Evolutionary conservation across 2,113 vertebrate species (phyloP).

Genomic region (Noturus placidus): DNA sequence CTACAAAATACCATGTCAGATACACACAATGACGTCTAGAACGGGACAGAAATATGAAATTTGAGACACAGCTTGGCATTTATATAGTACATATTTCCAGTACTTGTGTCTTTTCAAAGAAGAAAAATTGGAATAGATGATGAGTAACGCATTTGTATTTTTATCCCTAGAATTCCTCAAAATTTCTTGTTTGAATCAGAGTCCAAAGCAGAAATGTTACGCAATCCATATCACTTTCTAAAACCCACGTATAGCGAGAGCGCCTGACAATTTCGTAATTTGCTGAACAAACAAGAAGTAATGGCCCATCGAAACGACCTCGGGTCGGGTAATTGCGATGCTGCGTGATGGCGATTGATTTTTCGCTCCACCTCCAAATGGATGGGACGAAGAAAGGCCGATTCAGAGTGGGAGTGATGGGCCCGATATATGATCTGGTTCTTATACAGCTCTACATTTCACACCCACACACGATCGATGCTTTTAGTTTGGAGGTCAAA

Average conservation of each 20-base stretch:
- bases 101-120: background rate
- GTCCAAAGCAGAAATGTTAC: constrained; percentile 9
- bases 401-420: constrained; percentile 50
- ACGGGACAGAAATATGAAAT: background rate
- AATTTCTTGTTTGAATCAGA: constrained; percentile 9
- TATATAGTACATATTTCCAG: background rate
- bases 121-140: background rate
- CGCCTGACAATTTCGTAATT: constrained; percentile 43
- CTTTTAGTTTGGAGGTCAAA: constrained; percentile 55
- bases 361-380: constrained; percentile 48
- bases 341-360: constrained; percentile 56
- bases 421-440: constrained; percentile 52
- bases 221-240: constrained; percentile 44
- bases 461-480: constrained; percentile 51
- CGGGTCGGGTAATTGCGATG: constrained; percentile 52
- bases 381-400: constrained; percentile 35
- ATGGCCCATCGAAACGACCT: constrained; percentile 51
- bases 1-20: background rate
- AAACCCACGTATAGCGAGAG: constrained; percentile 19
- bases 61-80: background rate
- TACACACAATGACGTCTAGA: background rate
- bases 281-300: constrained; percentile 57
- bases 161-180: background rate
- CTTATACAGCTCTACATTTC: constrained; percentile 40
- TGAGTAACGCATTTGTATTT: background rate